Percentiles rank a stretch among this genome's conserved stretches.
These are phyloP conservation scores for Corythoichthys intestinalis DNA, from an alignment of 2,113 vertebrate genomes.

Conservation along the genomic window DNA sequence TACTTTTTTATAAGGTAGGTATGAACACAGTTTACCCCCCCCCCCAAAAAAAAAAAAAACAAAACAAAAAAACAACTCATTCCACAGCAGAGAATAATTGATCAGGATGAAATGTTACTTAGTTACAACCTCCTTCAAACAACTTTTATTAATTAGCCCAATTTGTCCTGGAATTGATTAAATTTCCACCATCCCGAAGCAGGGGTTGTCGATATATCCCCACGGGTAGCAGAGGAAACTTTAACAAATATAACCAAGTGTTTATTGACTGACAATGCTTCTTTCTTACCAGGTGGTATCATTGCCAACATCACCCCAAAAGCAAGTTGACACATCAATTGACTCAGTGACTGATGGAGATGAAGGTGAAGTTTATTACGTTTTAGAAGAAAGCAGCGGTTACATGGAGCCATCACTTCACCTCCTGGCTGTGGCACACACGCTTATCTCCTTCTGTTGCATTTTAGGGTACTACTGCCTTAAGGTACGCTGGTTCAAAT, in stretches of 20 bases:
- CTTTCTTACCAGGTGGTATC: conserved; percentile 77
- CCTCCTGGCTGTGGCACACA: conserved; percentile 85
- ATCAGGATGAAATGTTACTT: too few relatives aligned
- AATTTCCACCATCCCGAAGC: too few relatives aligned
- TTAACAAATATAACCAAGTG: not conserved
- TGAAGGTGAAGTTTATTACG: conserved; percentile 71
- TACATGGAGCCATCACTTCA: conserved; percentile 87
- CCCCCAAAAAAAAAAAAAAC: too few relatives aligned
- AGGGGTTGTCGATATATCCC: too few relatives aligned
- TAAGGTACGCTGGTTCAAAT: conserved; percentile 72
- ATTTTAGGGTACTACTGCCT: conserved; percentile 96
- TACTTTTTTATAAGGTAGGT: conserved; percentile 93
- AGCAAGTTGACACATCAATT: conserved; percentile 66
- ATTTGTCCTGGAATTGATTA: too few relatives aligned
- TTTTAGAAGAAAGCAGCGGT: conserved; percentile 89
- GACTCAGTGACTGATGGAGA: conserved; percentile 18
- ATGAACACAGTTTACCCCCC: not conserved
- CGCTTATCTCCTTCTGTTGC: conserved; percentile 91
- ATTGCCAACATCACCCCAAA: conserved; percentile 52
- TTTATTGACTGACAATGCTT: not conserved
- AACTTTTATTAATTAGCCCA: too few relatives aligned
- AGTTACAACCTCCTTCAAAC: too few relatives aligned
- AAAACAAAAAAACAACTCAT: too few relatives aligned
- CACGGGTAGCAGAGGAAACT: too few relatives aligned
- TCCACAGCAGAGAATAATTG: too few relatives aligned